phyloP scores from a whole-genome alignment of 64 coral and sea anemone species.

The Catalaphyllia jardinei region DNA sequence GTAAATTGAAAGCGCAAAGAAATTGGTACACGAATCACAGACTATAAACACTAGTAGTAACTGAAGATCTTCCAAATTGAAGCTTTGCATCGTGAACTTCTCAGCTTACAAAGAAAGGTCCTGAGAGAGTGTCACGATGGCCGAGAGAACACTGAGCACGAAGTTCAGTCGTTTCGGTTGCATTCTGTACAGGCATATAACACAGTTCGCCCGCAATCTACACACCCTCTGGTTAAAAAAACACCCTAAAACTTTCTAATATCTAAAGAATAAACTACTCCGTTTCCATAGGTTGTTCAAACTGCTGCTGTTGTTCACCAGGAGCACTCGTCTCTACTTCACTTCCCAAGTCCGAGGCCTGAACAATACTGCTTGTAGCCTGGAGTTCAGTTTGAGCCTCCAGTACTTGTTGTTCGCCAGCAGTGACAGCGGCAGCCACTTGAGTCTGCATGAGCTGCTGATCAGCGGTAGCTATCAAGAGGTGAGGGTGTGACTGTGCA shows the following conservation, averaged over 20 bases:
- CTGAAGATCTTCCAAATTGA: too few species aligned
- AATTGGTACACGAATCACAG: too few species aligned
- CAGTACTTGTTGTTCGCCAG: conserved; percentile 18
- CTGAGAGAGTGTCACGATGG: too few species aligned
- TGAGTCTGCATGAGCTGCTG: conserved; percentile 66
- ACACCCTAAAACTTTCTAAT: background rate
- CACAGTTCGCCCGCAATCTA: too few species aligned
- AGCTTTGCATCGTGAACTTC: too few species aligned
- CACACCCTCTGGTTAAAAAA: too few species aligned
- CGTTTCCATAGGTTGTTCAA: conserved; percentile 53
- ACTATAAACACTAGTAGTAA: too few species aligned
- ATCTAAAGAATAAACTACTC: conserved; percentile 6
- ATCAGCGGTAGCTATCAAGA: conserved; percentile 58
- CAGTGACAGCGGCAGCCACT: background rate
- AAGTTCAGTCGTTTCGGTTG: too few species aligned
- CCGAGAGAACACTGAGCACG: too few species aligned
- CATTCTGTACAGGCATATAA: too few species aligned
- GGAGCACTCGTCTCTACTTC: conserved; percentile 3
- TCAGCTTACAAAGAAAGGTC: too few species aligned
- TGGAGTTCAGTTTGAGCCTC: background rate
- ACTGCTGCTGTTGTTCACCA: conserved; percentile 1
- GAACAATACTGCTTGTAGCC: background rate
- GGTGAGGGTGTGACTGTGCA: conserved; percentile 66
- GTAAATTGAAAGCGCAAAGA: too few species aligned
- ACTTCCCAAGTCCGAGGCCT: conserved; percentile 9